Evolutionary conservation across 2,888 invertebrate genomes (phyloP).

Genomic region (Plutella xylostella): DNA sequence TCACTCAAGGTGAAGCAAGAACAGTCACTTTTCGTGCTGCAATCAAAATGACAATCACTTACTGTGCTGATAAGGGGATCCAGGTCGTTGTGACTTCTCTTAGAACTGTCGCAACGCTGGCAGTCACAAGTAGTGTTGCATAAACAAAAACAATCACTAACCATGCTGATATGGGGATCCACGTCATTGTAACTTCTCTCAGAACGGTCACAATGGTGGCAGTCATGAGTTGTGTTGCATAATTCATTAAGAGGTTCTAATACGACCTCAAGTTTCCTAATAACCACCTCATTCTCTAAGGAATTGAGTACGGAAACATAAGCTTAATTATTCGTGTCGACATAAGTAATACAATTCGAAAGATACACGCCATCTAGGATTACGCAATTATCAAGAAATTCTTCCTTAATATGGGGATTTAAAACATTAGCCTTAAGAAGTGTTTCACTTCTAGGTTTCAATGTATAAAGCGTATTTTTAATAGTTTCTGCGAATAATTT

Average conservation of each 20-base stretch:
- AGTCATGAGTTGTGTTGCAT: too few relatives aligned
- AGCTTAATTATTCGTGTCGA: neutral
- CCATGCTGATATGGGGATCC: too few relatives aligned
- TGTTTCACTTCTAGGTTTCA: neutral
- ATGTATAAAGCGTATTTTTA: neutral
- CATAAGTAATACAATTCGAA: neutral
- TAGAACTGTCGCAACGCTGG: too few relatives aligned
- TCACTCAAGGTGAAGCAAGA: too few relatives aligned
- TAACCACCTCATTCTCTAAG: neutral
- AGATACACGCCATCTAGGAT: neutral
- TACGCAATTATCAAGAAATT: neutral
- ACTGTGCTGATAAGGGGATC: too few relatives aligned
- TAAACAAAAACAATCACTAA: too few relatives aligned
- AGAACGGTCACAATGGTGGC: too few relatives aligned
- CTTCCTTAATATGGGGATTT: neutral
- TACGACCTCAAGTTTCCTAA: neutral
- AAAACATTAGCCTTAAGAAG: neutral
- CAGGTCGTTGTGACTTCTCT: too few relatives aligned
- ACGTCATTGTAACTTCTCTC: too few relatives aligned
- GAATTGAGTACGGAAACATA: neutral
- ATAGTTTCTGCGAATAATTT: neutral
- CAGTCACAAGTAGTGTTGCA: too few relatives aligned
- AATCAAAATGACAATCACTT: too few relatives aligned
- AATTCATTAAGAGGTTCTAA: neutral
- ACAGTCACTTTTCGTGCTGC: too few relatives aligned